These are phyloP conservation scores for Hemithea aestivaria DNA, from an alignment of 2,888 invertebrate species.

Conservation along the genomic window DNA sequence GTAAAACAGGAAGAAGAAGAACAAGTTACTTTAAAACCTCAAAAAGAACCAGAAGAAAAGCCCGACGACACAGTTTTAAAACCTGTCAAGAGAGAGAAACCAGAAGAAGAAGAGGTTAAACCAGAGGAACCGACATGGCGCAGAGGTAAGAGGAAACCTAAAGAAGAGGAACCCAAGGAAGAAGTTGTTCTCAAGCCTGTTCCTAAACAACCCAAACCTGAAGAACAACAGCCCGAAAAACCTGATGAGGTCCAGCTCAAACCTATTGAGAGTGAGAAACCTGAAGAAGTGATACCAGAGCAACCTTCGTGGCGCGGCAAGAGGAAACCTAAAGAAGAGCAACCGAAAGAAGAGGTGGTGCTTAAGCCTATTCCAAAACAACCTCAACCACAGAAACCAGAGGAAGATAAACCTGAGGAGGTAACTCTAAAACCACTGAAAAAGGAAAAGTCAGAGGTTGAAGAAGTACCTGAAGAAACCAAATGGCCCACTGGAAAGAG, in stretches of 20 bases:
- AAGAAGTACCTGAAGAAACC: slow-evolving; percentile 1
- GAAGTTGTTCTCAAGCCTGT: slow-evolving; percentile 32
- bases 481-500: neutral
- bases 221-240: slow-evolving; percentile 19
- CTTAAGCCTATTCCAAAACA: slow-evolving; percentile 64
- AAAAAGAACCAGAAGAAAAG: slow-evolving; percentile 37
- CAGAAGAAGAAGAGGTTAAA: slow-evolving; percentile 52
- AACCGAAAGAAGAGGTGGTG: slow-evolving; percentile 45
- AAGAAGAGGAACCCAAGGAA: slow-evolving; percentile 43
- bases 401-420: slow-evolving; percentile 60
- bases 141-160: slow-evolving; percentile 31
- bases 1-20: slow-evolving; percentile 6
- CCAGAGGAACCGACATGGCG: slow-evolving; percentile 38
- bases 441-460: slow-evolving; percentile 32
- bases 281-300: slow-evolving; percentile 36
- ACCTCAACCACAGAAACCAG: slow-evolving; percentile 57
- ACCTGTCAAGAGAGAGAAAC: slow-evolving; percentile 39
- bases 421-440: slow-evolving; percentile 37
- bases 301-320: slow-evolving; percentile 41
- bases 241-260: slow-evolving; percentile 48
- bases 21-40: slow-evolving; percentile 1
- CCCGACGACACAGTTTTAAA: slow-evolving; percentile 62
- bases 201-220: slow-evolving; percentile 30
- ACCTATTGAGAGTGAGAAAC: neutral
- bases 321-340: slow-evolving; percentile 50